Base-by-base conservation (phyloP, 2,113 vertebrate species). In the Natator depressus region DNA sequence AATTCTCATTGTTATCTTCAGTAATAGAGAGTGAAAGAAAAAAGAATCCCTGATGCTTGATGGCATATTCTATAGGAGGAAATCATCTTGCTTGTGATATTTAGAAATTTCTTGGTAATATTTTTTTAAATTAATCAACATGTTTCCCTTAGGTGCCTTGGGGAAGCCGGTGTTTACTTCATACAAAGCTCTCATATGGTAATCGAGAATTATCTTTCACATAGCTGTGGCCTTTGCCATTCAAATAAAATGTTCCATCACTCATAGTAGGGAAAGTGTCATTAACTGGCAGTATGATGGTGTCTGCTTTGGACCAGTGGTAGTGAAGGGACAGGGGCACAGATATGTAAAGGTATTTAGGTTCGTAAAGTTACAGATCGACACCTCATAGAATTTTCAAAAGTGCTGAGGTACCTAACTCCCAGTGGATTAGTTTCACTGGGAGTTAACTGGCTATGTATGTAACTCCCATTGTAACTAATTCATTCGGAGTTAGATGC, bases 151-250 rank as follows among this genome's bases (percentile, higher is more conserved):
- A 72, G 55, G 10, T 96, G 89, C 92, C 93, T 95, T 82, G 90
- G 93, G 95, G 89, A 90, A 95, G 85, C 80, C 27, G 80, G n/a
- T 95, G 69, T 97, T 98, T 96, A 92, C 80, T 97, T 93, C 94
- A 91, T 82, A 95, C 11, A 84, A 94, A 90, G 12, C 62, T 97
- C 91, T 95, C 92, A 90, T 96, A 78, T 86, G 89, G 85, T 97
- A 96, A 97, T 96, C 80, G 53, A 80, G 79, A 93, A 86, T 91
- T 65, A 80, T 94, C 78, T 96, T 97, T 96, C 8, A 29, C 78
- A 89, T 84, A 83, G 90, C 89, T 95, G 31, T 62, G 51, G 80
- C 54, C 93, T 93, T 94, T 5, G 1, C 38, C 69, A 29, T 89
- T 89, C 92, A 89, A 93, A 62, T 80, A 92, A 96, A 91, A 88